Conservation (phyloP, 2,888 invertebrate genomes). For the Blera fallax region DNA sequence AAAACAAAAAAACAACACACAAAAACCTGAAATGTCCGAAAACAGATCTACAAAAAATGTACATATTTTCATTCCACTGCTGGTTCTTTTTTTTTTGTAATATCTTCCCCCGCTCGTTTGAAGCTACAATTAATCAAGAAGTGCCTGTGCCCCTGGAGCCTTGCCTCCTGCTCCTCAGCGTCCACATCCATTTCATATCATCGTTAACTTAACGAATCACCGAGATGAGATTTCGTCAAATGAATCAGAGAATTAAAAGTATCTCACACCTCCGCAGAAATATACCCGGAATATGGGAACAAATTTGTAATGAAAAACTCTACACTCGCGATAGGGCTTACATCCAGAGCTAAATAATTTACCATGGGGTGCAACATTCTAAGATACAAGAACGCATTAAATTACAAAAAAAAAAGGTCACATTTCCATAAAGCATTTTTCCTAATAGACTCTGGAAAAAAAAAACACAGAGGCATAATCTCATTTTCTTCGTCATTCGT, state of each 20-base stretch:
- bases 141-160: constrained; percentile 1
- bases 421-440: constrained; percentile 58
- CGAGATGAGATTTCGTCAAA: constrained; percentile 59
- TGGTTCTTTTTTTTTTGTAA: constrained; percentile 12
- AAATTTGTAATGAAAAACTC: neutral
- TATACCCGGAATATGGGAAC: neutral
- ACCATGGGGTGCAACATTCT: neutral
- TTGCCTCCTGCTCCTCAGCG: neutral
- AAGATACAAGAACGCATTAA: constrained; percentile 27
- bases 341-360: neutral
- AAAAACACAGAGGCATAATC: constrained; percentile 55
- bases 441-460: constrained; percentile 41
- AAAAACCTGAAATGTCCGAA: constrained; percentile 49
- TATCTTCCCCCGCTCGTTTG: constrained; percentile 44
- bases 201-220: constrained; percentile 51
- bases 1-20: constrained; percentile 29
- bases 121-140: constrained; percentile 63
- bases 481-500: constrained; percentile 48
- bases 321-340: constrained; percentile 3
- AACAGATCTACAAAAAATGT: constrained; percentile 19
- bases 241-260: constrained; percentile 55
- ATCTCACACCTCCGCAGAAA: constrained; percentile 47
- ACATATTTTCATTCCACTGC: constrained; percentile 13
- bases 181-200: neutral
- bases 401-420: constrained; percentile 49